Evolutionary conservation across 2,113 vertebrate genomes (phyloP).

Genomic region (Antechinus flavipes): DNA sequence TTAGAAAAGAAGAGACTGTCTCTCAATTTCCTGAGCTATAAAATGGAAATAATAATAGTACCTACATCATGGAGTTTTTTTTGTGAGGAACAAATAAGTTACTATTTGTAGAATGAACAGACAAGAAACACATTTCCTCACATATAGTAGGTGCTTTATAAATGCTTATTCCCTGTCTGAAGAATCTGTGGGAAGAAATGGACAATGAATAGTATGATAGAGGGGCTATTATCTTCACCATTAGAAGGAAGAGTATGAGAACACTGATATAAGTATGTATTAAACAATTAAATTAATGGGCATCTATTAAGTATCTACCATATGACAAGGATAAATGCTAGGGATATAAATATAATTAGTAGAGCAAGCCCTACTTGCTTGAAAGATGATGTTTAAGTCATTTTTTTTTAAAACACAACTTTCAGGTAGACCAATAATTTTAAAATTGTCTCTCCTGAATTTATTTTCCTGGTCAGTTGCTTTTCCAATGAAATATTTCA

Average conservation of each 20-base stretch:
- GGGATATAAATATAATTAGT: not conserved
- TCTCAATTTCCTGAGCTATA: no score
- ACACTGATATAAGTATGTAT: not conserved
- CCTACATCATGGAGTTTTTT: no score
- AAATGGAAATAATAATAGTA: no score
- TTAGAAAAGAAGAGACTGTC: no score
- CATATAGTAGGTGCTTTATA: not conserved
- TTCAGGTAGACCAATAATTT: no score
- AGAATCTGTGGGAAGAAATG: not conserved
- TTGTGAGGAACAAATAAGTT: not conserved
- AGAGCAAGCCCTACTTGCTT: no score
- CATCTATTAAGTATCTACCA: not conserved
- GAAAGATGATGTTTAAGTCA: no score
- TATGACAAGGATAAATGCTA: not conserved
- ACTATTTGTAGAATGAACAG: not conserved
- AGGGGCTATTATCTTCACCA: not conserved
- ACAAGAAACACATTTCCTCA: not conserved
- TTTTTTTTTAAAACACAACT: no score
- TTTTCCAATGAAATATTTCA: no score
- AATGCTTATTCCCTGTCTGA: not conserved
- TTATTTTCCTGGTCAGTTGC: no score
- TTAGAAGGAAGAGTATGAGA: not conserved
- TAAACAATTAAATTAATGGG: not conserved
- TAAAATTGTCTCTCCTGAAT: no score
- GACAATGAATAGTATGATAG: not conserved